These are phyloP conservation scores for Caenorhabditis virilis DNA, from an alignment of 2,888 invertebrate genomes.

Conservation along the genomic window DNA sequence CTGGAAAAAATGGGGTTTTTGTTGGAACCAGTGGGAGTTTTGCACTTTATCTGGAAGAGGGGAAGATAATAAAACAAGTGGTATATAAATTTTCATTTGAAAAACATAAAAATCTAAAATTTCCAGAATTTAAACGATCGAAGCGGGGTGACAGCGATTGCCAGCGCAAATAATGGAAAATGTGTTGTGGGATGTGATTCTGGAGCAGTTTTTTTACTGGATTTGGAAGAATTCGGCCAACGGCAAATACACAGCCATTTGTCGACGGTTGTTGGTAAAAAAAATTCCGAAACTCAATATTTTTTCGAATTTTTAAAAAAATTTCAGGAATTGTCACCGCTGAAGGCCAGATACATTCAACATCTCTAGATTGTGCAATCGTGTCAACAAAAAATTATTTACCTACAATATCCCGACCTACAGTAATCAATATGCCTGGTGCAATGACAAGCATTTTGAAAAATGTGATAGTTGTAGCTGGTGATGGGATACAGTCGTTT, in stretches of 20 bases:
- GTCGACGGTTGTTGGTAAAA: conserved; percentile 2
- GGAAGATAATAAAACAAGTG: too few species aligned
- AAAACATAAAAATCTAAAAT: neutral
- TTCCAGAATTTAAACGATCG: conserved; percentile 1
- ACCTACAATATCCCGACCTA: neutral
- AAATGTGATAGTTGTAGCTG: neutral
- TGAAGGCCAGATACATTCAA: neutral
- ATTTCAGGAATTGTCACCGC: neutral
- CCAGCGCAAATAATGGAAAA: too few species aligned
- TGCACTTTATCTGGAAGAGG: neutral
- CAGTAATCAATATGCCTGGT: neutral
- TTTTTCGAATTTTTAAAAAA: neutral
- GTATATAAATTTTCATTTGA: too few species aligned
- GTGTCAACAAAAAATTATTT: neutral
- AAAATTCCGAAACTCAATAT: too few species aligned
- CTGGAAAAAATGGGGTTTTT: neutral
- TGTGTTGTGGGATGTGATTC: neutral
- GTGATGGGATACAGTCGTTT: neutral
- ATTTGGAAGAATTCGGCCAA: too few species aligned
- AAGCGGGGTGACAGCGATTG: conserved; percentile 3
- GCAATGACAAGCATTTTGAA: neutral
- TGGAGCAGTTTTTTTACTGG: neutral
- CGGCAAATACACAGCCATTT: neutral
- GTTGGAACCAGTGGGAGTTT: conserved; percentile 3
- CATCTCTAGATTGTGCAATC: conserved; percentile 1